Evolutionary conservation across 2,888 invertebrate species (phyloP).

Genomic region (Melinaea marsaeus): DNA sequence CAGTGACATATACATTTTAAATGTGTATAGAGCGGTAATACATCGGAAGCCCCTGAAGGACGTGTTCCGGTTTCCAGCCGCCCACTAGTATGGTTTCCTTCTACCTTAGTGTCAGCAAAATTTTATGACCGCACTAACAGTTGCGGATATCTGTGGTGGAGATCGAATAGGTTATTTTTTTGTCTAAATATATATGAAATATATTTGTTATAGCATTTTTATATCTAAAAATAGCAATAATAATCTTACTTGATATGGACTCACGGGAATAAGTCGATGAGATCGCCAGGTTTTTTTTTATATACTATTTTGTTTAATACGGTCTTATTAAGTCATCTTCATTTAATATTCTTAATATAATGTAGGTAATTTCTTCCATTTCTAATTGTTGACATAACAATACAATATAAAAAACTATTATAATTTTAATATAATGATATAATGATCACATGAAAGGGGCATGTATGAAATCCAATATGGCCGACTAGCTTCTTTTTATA

Average conservation of each 20-base stretch:
- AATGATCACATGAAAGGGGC: too few species aligned
- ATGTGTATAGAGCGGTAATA: slow-evolving; percentile 51
- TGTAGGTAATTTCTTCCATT: too few species aligned
- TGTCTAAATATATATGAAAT: neutral
- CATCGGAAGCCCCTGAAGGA: slow-evolving; percentile 64
- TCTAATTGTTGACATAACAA: too few species aligned
- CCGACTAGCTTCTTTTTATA: too few species aligned
- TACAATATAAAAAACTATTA: too few species aligned
- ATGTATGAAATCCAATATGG: too few species aligned
- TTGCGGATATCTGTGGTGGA: slow-evolving; percentile 10
- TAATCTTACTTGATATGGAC: neutral
- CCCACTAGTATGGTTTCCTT: slow-evolving; percentile 60
- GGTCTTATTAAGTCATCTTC: too few species aligned
- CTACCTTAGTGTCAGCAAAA: slow-evolving; percentile 42
- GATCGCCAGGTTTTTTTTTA: too few species aligned
- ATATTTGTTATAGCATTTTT: neutral
- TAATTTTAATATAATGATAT: too few species aligned
- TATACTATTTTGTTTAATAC: too few species aligned
- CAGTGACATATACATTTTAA: neutral
- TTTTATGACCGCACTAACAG: slow-evolving; percentile 20
- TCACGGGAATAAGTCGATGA: too few species aligned
- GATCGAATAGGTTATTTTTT: neutral
- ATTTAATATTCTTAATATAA: too few species aligned
- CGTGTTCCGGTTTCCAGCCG: slow-evolving; percentile 68
- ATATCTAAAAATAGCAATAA: neutral